These are phyloP conservation scores for Sitta europaea DNA, from an alignment of 2,113 vertebrate species.

Conservation along the genomic window DNA sequence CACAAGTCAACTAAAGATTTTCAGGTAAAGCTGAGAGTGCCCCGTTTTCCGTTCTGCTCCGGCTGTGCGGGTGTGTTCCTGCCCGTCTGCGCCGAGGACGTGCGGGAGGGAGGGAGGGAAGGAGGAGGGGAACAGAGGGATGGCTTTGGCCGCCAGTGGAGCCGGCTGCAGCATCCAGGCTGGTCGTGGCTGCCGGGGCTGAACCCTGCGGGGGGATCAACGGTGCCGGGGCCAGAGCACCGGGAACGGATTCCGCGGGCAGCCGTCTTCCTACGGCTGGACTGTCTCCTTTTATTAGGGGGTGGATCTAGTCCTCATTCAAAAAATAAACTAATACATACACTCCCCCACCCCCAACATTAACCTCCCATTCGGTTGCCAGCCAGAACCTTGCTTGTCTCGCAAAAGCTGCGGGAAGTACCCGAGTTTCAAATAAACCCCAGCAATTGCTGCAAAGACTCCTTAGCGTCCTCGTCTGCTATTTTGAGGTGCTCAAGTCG, in stretches of 20 bases:
- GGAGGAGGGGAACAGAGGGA: background rate
- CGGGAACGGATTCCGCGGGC: background rate
- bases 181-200: background rate
- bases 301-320: background rate
- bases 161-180: background rate
- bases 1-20: slow-evolving; percentile 21
- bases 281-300: background rate
- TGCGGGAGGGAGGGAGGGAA: background rate
- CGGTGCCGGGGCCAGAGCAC: background rate
- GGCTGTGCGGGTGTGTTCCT: background rate
- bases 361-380: background rate
- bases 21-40: slow-evolving; percentile 12
- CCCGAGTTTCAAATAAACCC: background rate
- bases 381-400: background rate
- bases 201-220: background rate
- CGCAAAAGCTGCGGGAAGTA: background rate
- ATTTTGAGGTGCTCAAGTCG: background rate
- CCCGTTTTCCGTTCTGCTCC: background rate
- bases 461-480: background rate
- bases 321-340: background rate
- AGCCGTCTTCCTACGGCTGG: background rate
- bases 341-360: background rate
- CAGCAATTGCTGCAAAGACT: background rate
- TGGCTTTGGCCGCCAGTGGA: background rate
- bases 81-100: background rate